phyloP scores from a whole-genome alignment of 2,113 vertebrate genomes.

The Cardinalis cardinalis region DNA sequence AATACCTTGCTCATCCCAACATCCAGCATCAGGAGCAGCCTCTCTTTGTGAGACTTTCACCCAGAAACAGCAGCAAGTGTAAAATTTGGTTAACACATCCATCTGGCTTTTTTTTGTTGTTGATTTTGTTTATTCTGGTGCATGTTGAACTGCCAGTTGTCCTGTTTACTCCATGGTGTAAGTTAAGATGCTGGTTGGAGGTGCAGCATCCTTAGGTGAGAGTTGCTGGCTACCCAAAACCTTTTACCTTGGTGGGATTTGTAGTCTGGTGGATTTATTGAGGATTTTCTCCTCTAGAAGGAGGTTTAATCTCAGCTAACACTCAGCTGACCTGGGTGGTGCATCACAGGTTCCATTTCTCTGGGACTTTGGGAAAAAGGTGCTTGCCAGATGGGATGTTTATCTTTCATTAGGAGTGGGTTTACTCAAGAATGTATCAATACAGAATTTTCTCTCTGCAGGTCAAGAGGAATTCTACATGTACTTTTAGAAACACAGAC shows the following conservation, averaged over 20 bases:
- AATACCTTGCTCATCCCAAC: neutral
- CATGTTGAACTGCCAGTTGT: neutral
- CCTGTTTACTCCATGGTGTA: neutral
- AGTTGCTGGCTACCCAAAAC: neutral
- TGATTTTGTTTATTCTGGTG: neutral
- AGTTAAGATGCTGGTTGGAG: neutral
- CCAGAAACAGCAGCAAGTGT: neutral
- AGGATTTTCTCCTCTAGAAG: neutral
- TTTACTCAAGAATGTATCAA: neutral
- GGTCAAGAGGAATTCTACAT: neutral
- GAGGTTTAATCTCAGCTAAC: neutral
- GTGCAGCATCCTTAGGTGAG: neutral
- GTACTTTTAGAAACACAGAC: conserved; percentile 22
- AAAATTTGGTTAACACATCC: neutral
- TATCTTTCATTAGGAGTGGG: neutral
- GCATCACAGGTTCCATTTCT: neutral
- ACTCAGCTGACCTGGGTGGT: neutral
- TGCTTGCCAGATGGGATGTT: neutral
- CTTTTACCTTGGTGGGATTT: neutral
- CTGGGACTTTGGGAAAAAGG: neutral
- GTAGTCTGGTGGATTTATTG: neutral
- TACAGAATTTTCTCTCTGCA: neutral
- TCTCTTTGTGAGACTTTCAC: neutral
- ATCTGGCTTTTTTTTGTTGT: neutral
- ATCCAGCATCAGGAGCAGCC: neutral